These are phyloP conservation scores for Cepaea hortensis DNA, from an alignment of 2,888 invertebrate species.

Conservation along the genomic window DNA sequence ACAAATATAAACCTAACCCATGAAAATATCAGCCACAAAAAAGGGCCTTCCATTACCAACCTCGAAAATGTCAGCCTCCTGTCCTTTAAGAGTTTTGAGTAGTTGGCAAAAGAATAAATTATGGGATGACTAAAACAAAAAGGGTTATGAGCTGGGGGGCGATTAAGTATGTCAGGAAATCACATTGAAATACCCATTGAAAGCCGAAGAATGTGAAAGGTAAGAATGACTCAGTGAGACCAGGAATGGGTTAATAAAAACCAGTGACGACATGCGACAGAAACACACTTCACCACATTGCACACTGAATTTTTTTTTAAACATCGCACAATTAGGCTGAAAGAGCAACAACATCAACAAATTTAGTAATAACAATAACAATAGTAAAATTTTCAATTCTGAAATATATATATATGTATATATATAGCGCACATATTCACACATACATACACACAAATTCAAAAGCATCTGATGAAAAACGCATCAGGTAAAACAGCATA, in stretches of 20 bases:
- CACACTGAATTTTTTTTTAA: constrained; percentile 11
- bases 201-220: constrained; percentile 20
- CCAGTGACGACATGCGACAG: not conserved
- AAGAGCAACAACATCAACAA: constrained; percentile 32
- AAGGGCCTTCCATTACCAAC: no score
- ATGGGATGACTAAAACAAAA: no score
- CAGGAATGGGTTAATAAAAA: constrained; percentile 20
- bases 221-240: not conserved
- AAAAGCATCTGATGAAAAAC: constrained; percentile 22
- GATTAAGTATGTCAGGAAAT: not conserved
- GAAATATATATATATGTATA: not conserved
- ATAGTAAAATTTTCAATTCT: not conserved
- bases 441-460: not conserved
- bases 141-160: no score
- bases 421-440: no score
- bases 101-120: no score
- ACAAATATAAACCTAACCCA: no score
- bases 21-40: no score
- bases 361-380: constrained; percentile 1
- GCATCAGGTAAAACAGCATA: not conserved
- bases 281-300: constrained; percentile 22
- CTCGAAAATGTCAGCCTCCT: no score
- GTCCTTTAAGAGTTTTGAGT: no score
- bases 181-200: constrained; percentile 13
- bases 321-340: constrained; percentile 36